Evolutionary conservation across 2,888 invertebrate genomes (phyloP).

Genomic region (Psylliodes chrysocephalus): DNA sequence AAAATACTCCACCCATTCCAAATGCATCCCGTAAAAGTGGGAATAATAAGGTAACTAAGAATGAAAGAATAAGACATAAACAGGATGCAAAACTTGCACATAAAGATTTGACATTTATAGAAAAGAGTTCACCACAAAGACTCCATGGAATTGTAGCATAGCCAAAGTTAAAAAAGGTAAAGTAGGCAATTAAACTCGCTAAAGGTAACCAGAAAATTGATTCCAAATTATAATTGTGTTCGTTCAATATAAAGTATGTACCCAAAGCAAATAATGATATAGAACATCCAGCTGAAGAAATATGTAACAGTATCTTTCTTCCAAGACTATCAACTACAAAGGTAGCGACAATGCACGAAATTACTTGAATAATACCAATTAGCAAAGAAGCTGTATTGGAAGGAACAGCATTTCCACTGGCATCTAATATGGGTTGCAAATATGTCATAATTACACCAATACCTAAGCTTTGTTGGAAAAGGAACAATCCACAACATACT

Average conservation of each 20-base stretch:
- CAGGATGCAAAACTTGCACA: constrained; percentile 59
- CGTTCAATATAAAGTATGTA: constrained; percentile 68
- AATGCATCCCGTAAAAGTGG: constrained; percentile 26
- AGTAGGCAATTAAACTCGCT: constrained; percentile 74
- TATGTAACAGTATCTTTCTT: constrained; percentile 73
- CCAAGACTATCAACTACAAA: constrained; percentile 82
- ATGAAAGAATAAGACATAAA: constrained; percentile 32
- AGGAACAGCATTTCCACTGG: constrained; percentile 60
- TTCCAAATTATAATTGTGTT: constrained; percentile 40
- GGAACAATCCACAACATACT: constrained; percentile 56
- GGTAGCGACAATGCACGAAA: constrained; percentile 76
- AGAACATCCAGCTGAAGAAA: constrained; percentile 74
- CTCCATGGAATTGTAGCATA: constrained; percentile 84
- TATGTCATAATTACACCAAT: constrained; percentile 80
- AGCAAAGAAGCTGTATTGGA: constrained; percentile 77
- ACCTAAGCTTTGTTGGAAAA: constrained; percentile 75
- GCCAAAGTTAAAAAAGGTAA: constrained; percentile 74
- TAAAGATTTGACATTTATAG: constrained; percentile 77
- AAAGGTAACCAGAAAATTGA: constrained; percentile 75
- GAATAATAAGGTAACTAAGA: constrained; percentile 38
- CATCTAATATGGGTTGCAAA: constrained; percentile 74
- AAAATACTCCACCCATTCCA: constrained; percentile 37
- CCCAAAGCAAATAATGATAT: constrained; percentile 75
- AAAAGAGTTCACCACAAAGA: constrained; percentile 83
- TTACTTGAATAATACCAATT: constrained; percentile 78